Base-by-base conservation (phyloP, 2,113 vertebrate genomes). In the Edolisoma coerulescens region DNA sequence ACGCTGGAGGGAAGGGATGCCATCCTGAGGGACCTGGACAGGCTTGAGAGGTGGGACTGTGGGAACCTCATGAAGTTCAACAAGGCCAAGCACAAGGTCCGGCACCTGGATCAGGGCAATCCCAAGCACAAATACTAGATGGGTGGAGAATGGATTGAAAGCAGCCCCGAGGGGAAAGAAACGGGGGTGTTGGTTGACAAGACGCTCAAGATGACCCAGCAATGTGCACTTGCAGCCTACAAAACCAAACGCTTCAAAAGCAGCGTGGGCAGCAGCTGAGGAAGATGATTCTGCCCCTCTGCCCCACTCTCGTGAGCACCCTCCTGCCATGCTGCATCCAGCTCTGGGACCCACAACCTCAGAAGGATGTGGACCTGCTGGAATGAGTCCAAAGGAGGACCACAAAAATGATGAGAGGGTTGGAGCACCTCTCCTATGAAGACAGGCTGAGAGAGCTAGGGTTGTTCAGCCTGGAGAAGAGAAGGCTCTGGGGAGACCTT, bases 81-180 rank as follows among this genome's bases (percentile, higher is more conserved):
- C 4, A 49, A 63, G 20, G 35, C 30, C 75, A 64, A 56, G 11
- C 2, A 6, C 37, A 79, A 35, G 2, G 1, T 56, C 49, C 30
- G 35, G 32, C 20, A 42, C 1, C 3, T 42, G 35, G 15, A 6
- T 71, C 50, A 21, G 41, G 24, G 11, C 1, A 0, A 49, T 56
- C 9, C 21, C 30, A 64, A 19, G 9, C 24, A 64, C 35, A 80
- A 13, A 64, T 13, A 16, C 35, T 64, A 3, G 13, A 33, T 64
- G 57, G 35, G 26, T 5, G 18, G 32, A 35, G 57, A 49, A 56
- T 35, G 50, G 49, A 56, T 6, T 64, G 76, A 80, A 17, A 73
- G 26, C 27, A 44, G 44, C 44, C 52, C 37, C 30, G 52, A 67
- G 44, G 52, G 16, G 32, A 37, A 56, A 42, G 19, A 57, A n/a